phyloP scores from a whole-genome alignment of 2,888 invertebrate genomes.

The Neria commutata region DNA sequence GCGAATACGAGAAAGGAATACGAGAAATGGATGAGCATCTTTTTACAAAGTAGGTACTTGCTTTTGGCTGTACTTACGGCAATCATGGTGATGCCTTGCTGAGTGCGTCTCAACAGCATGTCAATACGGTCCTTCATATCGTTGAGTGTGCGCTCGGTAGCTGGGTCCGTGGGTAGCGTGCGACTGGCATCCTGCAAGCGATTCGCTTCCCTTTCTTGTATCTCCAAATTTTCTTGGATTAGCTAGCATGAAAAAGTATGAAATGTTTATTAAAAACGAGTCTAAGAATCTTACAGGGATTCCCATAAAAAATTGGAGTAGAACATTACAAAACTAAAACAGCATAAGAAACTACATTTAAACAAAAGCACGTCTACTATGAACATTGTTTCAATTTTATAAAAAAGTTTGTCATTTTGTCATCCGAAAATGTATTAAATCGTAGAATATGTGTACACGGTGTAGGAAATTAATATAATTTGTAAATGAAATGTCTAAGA shows the following conservation, averaged over 20 bases:
- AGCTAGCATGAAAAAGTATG: no score
- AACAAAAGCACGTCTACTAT: background rate
- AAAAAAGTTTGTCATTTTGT: no score
- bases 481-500: background rate
- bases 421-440: no score
- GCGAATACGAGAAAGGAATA: conserved; percentile 33
- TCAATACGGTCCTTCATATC: conserved; percentile 70
- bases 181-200: conserved; percentile 70
- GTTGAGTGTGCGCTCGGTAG: conserved; percentile 61
- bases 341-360: background rate
- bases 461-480: no score
- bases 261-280: background rate
- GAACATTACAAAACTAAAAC: background rate
- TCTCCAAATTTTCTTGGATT: conserved; percentile 72
- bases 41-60: background rate
- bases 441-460: no score
- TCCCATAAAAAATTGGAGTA: background rate
- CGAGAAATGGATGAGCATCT: background rate
- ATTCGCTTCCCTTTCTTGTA: conserved; percentile 71
- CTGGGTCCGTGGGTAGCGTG: conserved; percentile 70
- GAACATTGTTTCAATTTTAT: no score
- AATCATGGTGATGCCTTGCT: conserved; percentile 68
- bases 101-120: conserved; percentile 71
- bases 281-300: background rate
- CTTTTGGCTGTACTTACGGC: conserved; percentile 53